These are phyloP conservation scores for Adoxophyes honmai DNA, from an alignment of 1,140 invertebrate species.

Conservation along the genomic window DNA sequence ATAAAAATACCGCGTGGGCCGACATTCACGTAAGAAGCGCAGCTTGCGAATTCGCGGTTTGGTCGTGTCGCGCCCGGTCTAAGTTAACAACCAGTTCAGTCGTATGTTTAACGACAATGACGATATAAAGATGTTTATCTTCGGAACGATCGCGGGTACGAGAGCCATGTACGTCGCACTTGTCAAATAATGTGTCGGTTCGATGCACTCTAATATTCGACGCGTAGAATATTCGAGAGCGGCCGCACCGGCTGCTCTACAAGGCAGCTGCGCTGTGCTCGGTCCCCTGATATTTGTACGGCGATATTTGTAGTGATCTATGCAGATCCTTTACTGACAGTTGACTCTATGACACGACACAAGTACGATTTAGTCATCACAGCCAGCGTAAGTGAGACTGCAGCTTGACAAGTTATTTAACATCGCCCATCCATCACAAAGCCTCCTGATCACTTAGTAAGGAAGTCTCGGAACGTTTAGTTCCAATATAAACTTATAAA, in stretches of 20 bases:
- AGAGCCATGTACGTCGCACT: conserved; percentile 2
- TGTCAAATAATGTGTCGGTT: conserved; percentile 23
- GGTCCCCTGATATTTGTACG: no score
- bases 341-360: no score
- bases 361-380: no score
- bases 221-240: no score
- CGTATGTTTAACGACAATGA: conserved; percentile 4
- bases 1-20: conserved; percentile 2
- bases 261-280: no score
- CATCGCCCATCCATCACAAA: background rate
- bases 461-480: no score
- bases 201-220: conserved; percentile 24
- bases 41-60: conserved; percentile 11
- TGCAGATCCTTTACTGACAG: no score
- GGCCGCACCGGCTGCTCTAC: no score
- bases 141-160: background rate
- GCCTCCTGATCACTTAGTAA: no score
- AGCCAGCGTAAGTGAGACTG: background rate
- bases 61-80: background rate
- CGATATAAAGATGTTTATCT: conserved; percentile 6
- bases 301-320: no score
- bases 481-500: no score
- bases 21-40: conserved; percentile 2
- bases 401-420: background rate
- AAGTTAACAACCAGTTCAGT: background rate